phyloP scores from a whole-genome alignment of 2,113 vertebrate genomes.

The Tragelaphus scriptus region DNA sequence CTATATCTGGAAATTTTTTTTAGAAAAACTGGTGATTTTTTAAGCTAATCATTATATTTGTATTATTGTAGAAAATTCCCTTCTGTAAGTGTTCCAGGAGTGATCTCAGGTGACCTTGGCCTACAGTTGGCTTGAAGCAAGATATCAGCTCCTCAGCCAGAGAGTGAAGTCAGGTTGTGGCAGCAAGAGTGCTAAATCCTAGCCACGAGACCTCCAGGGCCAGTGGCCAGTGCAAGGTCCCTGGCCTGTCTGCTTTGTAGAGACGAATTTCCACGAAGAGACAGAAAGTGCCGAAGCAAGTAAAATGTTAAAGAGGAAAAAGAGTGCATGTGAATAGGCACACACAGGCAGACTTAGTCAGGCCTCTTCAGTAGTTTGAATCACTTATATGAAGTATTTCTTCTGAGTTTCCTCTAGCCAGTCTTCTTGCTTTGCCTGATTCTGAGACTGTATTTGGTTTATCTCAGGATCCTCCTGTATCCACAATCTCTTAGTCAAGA shows the following conservation, averaged over 20 bases:
- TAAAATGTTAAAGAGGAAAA: background rate
- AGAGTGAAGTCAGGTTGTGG: background rate
- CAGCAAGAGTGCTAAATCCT: background rate
- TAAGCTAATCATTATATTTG: background rate
- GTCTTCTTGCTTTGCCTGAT: background rate
- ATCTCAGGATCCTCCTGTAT: background rate
- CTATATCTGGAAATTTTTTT: background rate
- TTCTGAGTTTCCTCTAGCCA: background rate
- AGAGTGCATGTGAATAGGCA: background rate
- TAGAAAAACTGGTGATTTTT: background rate
- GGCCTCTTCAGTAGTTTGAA: background rate
- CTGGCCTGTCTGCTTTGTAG: background rate
- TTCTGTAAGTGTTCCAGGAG: background rate
- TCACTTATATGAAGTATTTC: background rate
- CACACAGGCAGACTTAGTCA: background rate
- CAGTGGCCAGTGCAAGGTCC: background rate
- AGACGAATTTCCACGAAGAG: background rate
- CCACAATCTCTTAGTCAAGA: background rate
- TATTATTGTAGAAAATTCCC: conserved; percentile 4
- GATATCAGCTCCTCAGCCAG: background rate
- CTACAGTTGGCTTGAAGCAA: background rate
- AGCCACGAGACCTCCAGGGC: background rate
- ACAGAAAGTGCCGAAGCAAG: background rate
- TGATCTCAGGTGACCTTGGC: background rate
- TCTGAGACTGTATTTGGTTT: background rate